phyloP scores from a whole-genome alignment of 30 jellyfish, hydroid and myxozoan genomes.

The Aurelia coerulea region DNA sequence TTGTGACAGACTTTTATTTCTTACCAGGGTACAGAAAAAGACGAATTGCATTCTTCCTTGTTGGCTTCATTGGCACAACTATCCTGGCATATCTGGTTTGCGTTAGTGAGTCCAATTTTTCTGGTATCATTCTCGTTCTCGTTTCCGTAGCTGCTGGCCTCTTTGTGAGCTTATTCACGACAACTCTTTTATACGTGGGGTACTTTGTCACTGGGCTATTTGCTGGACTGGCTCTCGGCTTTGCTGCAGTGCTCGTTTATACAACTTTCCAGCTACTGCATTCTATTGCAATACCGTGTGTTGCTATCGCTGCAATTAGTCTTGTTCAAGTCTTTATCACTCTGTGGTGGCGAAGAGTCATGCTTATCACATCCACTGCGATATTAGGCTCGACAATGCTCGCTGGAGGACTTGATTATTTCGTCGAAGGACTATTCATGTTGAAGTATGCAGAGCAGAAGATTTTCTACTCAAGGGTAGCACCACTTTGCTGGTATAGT shows the following conservation, averaged over 20 bases:
- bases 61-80: conserved; percentile 78
- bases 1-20: not conserved
- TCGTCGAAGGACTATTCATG: conserved; percentile 86
- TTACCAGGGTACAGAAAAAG: conserved; percentile 82
- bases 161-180: conserved; percentile 82
- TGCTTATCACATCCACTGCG: conserved; percentile 77
- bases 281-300: conserved; percentile 92
- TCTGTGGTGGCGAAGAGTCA: conserved; percentile 98
- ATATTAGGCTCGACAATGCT: conserved; percentile 84
- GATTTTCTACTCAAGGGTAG: conserved; percentile 81
- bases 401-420: conserved; percentile 86
- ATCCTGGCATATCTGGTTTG: conserved; percentile 78
- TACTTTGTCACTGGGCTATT: conserved; percentile 90
- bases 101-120: conserved; percentile 74
- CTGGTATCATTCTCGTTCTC: conserved; percentile 65
- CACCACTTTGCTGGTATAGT: conserved; percentile 95
- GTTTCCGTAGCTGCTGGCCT: conserved; percentile 93
- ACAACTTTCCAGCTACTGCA: conserved; percentile 67
- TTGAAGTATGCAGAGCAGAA: conserved; percentile 78
- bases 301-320: conserved; percentile 75
- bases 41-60: conserved; percentile 80
- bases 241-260: conserved; percentile 69
- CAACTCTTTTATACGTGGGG: conserved; percentile 85
- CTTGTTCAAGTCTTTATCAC: conserved; percentile 86
- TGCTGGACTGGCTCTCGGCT: conserved; percentile 91